Percentiles rank a stretch among this genome's conserved stretches.
Conservation (phyloP, 2,888 invertebrate species). For the Odontomyia ornata region DNA sequence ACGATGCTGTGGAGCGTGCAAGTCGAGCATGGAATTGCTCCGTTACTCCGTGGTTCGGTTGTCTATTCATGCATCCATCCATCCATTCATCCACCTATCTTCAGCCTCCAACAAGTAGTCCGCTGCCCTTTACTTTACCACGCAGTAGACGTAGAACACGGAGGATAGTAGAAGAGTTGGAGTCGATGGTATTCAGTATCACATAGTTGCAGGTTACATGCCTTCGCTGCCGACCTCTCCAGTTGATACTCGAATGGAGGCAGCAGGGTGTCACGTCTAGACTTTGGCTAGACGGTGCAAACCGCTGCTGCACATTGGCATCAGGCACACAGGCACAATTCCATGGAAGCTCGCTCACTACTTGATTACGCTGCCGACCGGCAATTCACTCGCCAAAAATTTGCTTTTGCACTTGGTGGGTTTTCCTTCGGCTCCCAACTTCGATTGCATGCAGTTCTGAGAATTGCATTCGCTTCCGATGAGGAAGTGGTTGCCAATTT, state of each 20-base stretch:
- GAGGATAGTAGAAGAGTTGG: too few species aligned
- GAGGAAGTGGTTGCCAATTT: too few species aligned
- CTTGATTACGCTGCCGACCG: constrained; percentile 31
- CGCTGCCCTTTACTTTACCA: background rate
- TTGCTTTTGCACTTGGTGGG: background rate
- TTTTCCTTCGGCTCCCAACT: background rate
- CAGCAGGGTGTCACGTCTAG: constrained; percentile 53
- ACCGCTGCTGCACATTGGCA: constrained; percentile 53
- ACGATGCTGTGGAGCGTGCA: background rate
- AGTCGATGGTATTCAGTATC: constrained; percentile 1
- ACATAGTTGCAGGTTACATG: constrained; percentile 32
- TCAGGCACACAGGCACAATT: constrained; percentile 4
- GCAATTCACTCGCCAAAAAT: constrained; percentile 35
- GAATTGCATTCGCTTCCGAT: too few species aligned
- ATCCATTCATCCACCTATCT: background rate
- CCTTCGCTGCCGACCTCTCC: background rate
- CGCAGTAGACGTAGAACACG: too few species aligned
- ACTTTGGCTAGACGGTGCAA: constrained; percentile 55
- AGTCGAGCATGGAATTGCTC: background rate
- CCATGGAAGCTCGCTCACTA: background rate
- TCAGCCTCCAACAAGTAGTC: background rate
- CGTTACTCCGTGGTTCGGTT: background rate
- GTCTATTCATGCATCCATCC: background rate
- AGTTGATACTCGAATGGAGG: constrained; percentile 40
- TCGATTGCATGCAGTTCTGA: background rate